A percentile compares a stretch with the other conserved stretches of the same genome.
Conservation (phyloP, 2,113 vertebrate species). For the Xiphophorus couchianus region DNA sequence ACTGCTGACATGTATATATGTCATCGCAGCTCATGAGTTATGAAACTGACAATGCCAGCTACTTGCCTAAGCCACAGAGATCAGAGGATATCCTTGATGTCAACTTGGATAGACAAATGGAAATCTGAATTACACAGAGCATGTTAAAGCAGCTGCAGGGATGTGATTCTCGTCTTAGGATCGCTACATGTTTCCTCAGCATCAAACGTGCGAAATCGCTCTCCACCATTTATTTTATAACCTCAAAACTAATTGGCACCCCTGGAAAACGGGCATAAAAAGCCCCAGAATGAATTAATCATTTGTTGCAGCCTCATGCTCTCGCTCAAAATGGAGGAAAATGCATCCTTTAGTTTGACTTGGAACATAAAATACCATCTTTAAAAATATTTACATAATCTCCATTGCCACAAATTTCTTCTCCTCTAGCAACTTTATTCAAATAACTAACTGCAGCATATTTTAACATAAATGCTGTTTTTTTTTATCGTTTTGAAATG, state of each 20-base stretch:
- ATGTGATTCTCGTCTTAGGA: conserved; percentile 5
- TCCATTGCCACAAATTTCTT: too few species aligned
- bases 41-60: conserved; percentile 59
- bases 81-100: conserved; percentile 63
- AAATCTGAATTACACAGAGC: conserved; percentile 52
- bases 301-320: background rate
- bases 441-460: too few species aligned
- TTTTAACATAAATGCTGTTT: too few species aligned
- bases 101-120: conserved; percentile 58
- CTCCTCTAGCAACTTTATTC: too few species aligned
- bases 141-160: conserved; percentile 9
- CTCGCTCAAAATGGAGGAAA: too few species aligned
- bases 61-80: conserved; percentile 39
- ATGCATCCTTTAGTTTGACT: too few species aligned
- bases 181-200: background rate
- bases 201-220: background rate
- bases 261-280: background rate
- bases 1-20: conserved; percentile 71
- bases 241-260: background rate
- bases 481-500: too few species aligned
- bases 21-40: conserved; percentile 60
- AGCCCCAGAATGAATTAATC: background rate
- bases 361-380: too few species aligned
- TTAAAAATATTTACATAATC: too few species aligned
- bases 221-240: background rate